Conservation (phyloP, 2,888 invertebrate species). For the Helicoverpa assulta region DNA sequence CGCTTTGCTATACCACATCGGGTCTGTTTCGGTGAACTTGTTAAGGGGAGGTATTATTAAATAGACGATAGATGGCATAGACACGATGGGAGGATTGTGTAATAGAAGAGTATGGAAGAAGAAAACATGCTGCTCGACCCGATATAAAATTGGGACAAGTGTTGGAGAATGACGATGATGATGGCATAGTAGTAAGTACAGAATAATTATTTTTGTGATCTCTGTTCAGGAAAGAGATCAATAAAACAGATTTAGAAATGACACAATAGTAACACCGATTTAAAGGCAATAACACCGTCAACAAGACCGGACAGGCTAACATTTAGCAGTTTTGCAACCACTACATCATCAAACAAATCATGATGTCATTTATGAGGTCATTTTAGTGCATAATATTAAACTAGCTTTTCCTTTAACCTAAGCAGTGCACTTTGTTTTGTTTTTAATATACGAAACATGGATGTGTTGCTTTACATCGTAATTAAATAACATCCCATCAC, state of each 20-base stretch:
- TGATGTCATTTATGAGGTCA: background rate
- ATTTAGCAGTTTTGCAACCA: background rate
- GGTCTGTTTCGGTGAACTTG: slow-evolving; percentile 41
- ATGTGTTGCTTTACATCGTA: too few relatives aligned
- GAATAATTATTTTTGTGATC: too few relatives aligned
- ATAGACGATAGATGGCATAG: slow-evolving; percentile 5
- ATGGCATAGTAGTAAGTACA: too few relatives aligned
- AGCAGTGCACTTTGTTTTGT: background rate
- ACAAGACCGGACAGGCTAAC: background rate
- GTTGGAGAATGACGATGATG: too few relatives aligned
- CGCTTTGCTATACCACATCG: slow-evolving; percentile 46
- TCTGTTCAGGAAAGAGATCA: too few relatives aligned
- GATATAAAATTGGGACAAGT: too few relatives aligned
- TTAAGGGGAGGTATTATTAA: slow-evolving; percentile 43
- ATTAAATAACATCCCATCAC: background rate
- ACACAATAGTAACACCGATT: too few relatives aligned
- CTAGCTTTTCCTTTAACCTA: background rate
- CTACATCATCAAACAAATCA: background rate
- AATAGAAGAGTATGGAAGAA: too few relatives aligned
- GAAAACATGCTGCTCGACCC: too few relatives aligned
- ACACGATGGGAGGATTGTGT: slow-evolving; percentile 14
- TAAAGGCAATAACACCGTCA: too few relatives aligned
- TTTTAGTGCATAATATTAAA: background rate
- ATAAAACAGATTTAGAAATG: too few relatives aligned
- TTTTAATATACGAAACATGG: too few relatives aligned